Conservation (phyloP, 2,113 vertebrate genomes). For the Cebidichthys violaceus region DNA sequence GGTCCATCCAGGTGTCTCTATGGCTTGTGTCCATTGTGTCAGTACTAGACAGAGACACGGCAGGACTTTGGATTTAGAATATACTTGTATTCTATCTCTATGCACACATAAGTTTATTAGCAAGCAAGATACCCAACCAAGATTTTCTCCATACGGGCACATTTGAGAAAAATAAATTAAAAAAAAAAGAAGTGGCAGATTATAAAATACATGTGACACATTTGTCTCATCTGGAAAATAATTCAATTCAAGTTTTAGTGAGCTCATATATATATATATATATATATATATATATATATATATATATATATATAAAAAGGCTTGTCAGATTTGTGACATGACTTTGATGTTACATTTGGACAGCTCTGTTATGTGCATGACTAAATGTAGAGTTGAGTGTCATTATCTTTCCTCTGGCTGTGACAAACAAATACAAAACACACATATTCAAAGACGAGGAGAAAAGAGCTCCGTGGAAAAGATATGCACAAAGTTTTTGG, state of each 20-base stretch:
- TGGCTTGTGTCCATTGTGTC: not conserved
- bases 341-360: not conserved
- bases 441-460: not conserved
- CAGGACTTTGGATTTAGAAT: not conserved
- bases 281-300: no score
- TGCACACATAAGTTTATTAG: not conserved
- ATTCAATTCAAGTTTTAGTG: not conserved
- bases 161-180: not conserved
- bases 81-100: not conserved
- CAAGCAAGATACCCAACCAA: not conserved
- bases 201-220: not conserved
- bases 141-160: not conserved
- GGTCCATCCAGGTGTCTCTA: conserved; percentile 26
- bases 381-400: not conserved
- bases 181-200: not conserved
- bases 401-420: not conserved
- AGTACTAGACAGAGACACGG: conserved; percentile 15
- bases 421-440: not conserved
- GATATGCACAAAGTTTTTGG: no score
- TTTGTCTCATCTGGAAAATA: not conserved
- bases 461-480: not conserved
- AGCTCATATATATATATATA: not conserved
- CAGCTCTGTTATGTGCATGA: not conserved
- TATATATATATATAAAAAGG: not conserved
- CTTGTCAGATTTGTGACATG: not conserved